Percentiles rank a stretch among this genome's conserved stretches.
Evolutionary conservation across 2,113 vertebrate genomes (phyloP).

Genomic region (Colistium nudipinnis): DNA sequence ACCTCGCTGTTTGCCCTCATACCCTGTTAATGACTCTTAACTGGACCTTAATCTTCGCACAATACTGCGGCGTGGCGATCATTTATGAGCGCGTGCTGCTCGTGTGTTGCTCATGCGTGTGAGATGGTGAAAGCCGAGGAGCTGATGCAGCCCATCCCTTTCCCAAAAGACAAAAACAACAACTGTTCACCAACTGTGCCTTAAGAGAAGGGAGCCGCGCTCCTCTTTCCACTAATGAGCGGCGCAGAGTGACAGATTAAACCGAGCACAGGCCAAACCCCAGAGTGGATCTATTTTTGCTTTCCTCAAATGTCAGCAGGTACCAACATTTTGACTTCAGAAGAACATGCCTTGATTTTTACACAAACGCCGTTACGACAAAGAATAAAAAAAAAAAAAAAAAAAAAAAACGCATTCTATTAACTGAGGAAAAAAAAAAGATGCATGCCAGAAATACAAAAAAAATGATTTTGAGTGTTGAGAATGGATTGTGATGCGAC

Average conservation of each 20-base stretch:
- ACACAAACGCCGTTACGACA: conserved; percentile 16
- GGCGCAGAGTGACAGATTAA: conserved; percentile 65
- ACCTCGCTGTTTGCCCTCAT: neutral
- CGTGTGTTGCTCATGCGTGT: neutral
- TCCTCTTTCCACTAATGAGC: conserved; percentile 62
- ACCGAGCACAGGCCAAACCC: conserved; percentile 46
- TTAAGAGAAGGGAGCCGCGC: conserved; percentile 35
- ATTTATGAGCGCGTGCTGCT: neutral
- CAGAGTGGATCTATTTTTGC: conserved; percentile 58
- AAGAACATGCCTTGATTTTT: conserved; percentile 18
- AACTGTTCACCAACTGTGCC: conserved; percentile 55
- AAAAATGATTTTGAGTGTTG: conserved; percentile 6
- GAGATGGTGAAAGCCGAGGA: conserved; percentile 21
- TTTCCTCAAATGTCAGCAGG: conserved; percentile 60
- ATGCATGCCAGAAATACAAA: conserved; percentile 40
- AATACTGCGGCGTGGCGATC: neutral
- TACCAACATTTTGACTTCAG: conserved; percentile 58
- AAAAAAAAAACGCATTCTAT: conserved; percentile 20
- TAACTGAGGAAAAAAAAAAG: conserved; percentile 3
- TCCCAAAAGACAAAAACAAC: conserved; percentile 44
- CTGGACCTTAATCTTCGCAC: neutral
- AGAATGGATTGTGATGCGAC: conserved; percentile 1
- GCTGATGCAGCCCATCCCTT: conserved; percentile 19
- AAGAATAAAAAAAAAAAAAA: conserved; percentile 10
- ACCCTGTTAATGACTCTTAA: neutral